Base-by-base conservation (phyloP, 2,888 invertebrate genomes). In the Disparrhopalites patrizii region DNA sequence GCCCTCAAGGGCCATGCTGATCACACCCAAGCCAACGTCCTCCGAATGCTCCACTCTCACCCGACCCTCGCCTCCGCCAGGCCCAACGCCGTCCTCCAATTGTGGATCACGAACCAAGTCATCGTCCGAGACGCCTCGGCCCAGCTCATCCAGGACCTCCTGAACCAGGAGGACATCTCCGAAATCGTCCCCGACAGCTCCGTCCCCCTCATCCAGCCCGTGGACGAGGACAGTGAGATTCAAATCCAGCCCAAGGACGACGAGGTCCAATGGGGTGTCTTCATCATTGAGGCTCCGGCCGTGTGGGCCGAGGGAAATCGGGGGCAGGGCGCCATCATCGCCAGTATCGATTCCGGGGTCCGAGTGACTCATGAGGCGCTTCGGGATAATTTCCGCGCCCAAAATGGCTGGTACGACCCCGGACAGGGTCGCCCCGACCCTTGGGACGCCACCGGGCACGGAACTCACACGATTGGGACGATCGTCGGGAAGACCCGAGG, bases 311-410 rank as follows among this genome's bases (percentile, higher is more conserved):
- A 10, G 20, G 40, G 28, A 5, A 51, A 31, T 13, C 4, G 8
- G 3, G 63, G 63, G 25, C 3, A 55, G 10, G 47, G 56, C 1
- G n/a, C 23, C 4, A 47, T 43, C 20, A 38, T 63, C 5, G 63
- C 52, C 23, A 43, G n/a, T 15, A 63, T 63, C 23, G 55, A 55
- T 15, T 56, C 63, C 18, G 63, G 63, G 4, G 63, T 56, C 15
- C 31, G 52, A 18, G 18, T n/a, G 4, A 55, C 28, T 18, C 63
- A 63, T 27, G 47, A 40, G 18, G 63, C 63, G 2, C 33, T 63
- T 15, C 28, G 30, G 15, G 31, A 43, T 13, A 25, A 28, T 23
- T 38, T 13, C n/a, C 38, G 33, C 13, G 55, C 40, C 18, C 3
- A 18, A 5, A 33, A 36, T 18, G 38, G 43, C 2, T 63, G 63